phyloP scores from a whole-genome alignment of 2,797 vertebrate species.

The Xiphorhynchus erythropygius region DNA sequence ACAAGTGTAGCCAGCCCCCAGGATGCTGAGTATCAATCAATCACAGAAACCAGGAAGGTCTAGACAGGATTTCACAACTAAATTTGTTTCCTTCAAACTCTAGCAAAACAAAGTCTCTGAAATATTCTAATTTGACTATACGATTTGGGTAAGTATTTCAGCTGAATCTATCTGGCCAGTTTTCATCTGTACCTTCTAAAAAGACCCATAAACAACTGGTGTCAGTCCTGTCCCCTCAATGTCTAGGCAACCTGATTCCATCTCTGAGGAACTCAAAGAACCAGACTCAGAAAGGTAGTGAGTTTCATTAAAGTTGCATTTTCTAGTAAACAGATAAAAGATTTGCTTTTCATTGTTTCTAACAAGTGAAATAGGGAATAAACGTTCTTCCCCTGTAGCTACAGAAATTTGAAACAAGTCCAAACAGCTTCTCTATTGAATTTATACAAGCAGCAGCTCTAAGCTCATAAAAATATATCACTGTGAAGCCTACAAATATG shows the following conservation, averaged over 20 bases:
- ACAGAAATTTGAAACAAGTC: conserved; percentile 63
- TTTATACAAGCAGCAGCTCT: conserved; percentile 50
- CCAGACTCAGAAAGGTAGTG: not conserved
- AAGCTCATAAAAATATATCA: conserved; percentile 67
- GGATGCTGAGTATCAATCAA: not conserved
- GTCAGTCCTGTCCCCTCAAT: not conserved
- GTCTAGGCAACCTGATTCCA: not conserved
- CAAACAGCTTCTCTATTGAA: conserved; percentile 63
- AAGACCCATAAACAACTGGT: not conserved
- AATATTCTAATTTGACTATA: not conserved
- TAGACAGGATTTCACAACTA: not conserved
- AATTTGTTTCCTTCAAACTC: not conserved
- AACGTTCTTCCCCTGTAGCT: conserved; percentile 45
- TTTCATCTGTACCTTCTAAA: not conserved
- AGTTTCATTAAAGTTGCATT: conserved; percentile 35
- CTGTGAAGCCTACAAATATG: conserved; percentile 53
- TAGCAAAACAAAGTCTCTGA: not conserved
- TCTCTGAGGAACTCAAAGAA: not conserved
- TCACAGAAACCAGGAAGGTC: not conserved
- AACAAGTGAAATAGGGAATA: conserved; percentile 58
- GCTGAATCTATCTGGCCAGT: not conserved
- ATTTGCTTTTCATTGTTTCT: conserved; percentile 58
- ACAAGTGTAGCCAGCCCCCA: not conserved
- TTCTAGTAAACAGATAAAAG: conserved; percentile 56
- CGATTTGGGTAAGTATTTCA: not conserved